Base-by-base conservation (phyloP, 2,797 vertebrate genomes). In the Betta splendens region DNA sequence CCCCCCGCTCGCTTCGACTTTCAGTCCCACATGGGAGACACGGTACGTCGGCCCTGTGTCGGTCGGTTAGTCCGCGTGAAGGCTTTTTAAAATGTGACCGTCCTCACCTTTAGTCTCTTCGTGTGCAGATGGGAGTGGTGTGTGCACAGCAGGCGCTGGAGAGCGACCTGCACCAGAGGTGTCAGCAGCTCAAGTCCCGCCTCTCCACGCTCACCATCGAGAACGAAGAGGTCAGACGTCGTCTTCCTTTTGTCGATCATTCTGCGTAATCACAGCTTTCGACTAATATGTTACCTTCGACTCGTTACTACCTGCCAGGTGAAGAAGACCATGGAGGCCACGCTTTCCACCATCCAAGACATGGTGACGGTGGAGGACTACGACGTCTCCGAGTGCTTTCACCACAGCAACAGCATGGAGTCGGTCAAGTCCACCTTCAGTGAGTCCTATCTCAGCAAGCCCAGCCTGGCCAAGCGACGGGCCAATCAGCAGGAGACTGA, bases 401-500 rank as follows among this genome's bases (percentile, higher is more conserved):
- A 98, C 75, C 97, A 98, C 85, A 98, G 95, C 89, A 98, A 98
- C 88, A 98, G 96, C 36, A 99, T 98, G 94, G 97, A 99, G 85
- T 98, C 97, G 0, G 97, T 99, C 64, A 98, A 98, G 75, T 99
- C 97, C 72, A 97, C 94, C 0, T 93, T 98, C 75, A 98, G 96
- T 0, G 97, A 99, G 35, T 98, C 97, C 0, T 98, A 96, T 90
- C 95, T 99, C 92, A 99, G 96, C 91, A 98, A 98, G 45, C 97
- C 97, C 37, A 99, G 97, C 83, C 94, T 99, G 31, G 97, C 97
- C 77, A 99, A 99, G 85, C 91, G 97, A 16, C 84, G 96, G 28
- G 97, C 97, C 75, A 98, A 98, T 85, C 97, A 99, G 86, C 97
- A 99, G 84, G 97, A 98, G 91, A 99, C 97, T 0, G 97, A 99